Evolutionary conservation across 1,140 invertebrate genomes (phyloP).

Genomic region (Theocolax elegans): DNA sequence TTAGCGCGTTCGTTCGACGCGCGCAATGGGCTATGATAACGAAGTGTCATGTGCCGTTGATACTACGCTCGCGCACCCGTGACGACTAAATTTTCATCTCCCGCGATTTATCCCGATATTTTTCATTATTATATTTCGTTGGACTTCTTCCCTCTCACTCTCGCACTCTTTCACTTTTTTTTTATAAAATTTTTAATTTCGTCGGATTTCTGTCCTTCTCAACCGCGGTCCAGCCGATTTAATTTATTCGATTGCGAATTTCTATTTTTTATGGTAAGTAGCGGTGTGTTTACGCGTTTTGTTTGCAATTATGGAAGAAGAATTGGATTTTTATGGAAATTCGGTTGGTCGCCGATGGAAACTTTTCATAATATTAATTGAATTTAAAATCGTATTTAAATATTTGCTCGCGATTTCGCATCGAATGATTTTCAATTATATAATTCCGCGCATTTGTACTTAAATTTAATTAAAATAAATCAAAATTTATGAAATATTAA

Average conservation of each 20-base stretch:
- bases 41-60: constrained; percentile 37
- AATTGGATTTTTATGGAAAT: constrained; percentile 42
- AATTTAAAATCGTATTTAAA: constrained; percentile 42
- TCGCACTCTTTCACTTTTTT: background rate
- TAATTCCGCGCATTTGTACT: constrained; percentile 27
- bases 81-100: constrained; percentile 39
- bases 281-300: constrained; percentile 29
- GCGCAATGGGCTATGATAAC: constrained; percentile 41
- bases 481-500: constrained; percentile 34
- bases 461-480: constrained; percentile 42
- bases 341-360: constrained; percentile 17
- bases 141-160: background rate
- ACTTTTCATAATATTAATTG: constrained; percentile 40
- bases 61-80: constrained; percentile 1
- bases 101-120: constrained; percentile 38
- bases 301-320: constrained; percentile 22
- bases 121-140: constrained; percentile 33
- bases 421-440: constrained; percentile 41
- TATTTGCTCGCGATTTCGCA: constrained; percentile 34
- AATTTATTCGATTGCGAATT: constrained; percentile 18
- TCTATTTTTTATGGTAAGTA: constrained; percentile 31
- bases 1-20: constrained; percentile 31
- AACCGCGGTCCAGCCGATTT: background rate
- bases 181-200: background rate
- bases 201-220: background rate